Percentiles rank a stretch among this genome's conserved stretches.
These are phyloP conservation scores for Abrostola triplasia DNA, from an alignment of 2,888 invertebrate genomes.

Conservation along the genomic window DNA sequence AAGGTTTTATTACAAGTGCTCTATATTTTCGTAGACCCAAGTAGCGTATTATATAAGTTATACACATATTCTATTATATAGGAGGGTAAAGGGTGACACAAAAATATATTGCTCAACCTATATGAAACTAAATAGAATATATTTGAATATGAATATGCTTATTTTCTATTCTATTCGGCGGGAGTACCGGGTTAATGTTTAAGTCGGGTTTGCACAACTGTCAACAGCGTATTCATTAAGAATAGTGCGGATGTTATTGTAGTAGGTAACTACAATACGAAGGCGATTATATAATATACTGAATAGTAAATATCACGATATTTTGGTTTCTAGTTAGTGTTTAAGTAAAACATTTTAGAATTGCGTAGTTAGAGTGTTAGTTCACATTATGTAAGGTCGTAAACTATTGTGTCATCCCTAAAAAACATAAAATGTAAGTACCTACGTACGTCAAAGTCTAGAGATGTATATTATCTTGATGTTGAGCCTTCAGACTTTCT, in stretches of 20 bases:
- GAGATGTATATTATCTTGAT: too few relatives aligned
- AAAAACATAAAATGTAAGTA: too few relatives aligned
- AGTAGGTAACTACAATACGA: background rate
- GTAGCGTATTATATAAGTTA: conserved; percentile 30
- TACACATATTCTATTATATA: conserved; percentile 44
- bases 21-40: conserved; percentile 32
- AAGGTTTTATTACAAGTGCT: conserved; percentile 22
- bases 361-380: background rate
- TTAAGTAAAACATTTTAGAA: background rate
- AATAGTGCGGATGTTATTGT: conserved; percentile 9
- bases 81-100: conserved; percentile 41
- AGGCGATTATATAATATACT: too few relatives aligned
- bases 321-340: background rate
- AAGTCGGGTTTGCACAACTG: conserved; percentile 36
- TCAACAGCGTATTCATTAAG: conserved; percentile 39
- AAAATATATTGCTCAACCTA: conserved; percentile 54
- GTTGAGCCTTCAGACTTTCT: too few relatives aligned
- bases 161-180: conserved; percentile 48
- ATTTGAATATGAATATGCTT: conserved; percentile 59
- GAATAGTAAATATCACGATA: background rate
- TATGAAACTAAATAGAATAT: conserved; percentile 55
- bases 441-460: too few relatives aligned
- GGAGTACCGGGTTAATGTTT: conserved; percentile 50
- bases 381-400: background rate
- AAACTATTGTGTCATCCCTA: too few relatives aligned